Conservation (phyloP, 2,888 invertebrate genomes). For the Drosophila paranaensis region DNA sequence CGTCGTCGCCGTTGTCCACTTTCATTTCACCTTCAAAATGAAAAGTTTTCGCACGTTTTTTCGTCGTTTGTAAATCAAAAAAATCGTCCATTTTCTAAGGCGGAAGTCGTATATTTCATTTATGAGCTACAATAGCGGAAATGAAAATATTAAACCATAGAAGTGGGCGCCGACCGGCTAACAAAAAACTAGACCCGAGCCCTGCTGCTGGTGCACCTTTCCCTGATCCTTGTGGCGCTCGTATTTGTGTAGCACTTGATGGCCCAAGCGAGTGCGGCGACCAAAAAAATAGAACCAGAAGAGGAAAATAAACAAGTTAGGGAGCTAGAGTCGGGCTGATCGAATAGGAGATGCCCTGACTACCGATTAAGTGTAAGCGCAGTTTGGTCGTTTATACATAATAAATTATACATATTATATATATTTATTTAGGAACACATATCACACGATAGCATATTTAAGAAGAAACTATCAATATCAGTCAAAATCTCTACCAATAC, state of each 20-base stretch:
- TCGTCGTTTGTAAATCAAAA: constrained; percentile 25
- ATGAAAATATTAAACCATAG: constrained; percentile 77
- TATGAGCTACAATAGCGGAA: constrained; percentile 72
- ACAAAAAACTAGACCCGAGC: constrained; percentile 8
- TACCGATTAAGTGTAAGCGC: too few relatives aligned
- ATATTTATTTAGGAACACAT: too few relatives aligned
- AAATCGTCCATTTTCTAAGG: constrained; percentile 18
- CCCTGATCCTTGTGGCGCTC: background rate
- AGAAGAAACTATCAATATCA: too few relatives aligned
- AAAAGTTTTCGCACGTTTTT: constrained; percentile 43
- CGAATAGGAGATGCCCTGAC: background rate
- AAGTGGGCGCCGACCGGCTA: constrained; percentile 42
- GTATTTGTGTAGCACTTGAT: constrained; percentile 42
- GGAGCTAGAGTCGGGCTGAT: accelerated
- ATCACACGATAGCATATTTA: too few relatives aligned
- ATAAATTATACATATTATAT: too few relatives aligned
- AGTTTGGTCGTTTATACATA: too few relatives aligned
- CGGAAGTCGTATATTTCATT: constrained; percentile 73
- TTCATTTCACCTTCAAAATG: constrained; percentile 73
- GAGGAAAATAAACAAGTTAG: constrained; percentile 7
- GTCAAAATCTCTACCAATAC: too few relatives aligned
- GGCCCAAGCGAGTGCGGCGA: constrained; percentile 1
- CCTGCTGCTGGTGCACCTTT: background rate
- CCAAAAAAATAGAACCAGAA: background rate
- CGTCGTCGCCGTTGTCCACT: constrained; percentile 33